These are phyloP conservation scores for Pseudachorutes palmiensis DNA, from an alignment of 1,140 invertebrate genomes.

Conservation along the genomic window DNA sequence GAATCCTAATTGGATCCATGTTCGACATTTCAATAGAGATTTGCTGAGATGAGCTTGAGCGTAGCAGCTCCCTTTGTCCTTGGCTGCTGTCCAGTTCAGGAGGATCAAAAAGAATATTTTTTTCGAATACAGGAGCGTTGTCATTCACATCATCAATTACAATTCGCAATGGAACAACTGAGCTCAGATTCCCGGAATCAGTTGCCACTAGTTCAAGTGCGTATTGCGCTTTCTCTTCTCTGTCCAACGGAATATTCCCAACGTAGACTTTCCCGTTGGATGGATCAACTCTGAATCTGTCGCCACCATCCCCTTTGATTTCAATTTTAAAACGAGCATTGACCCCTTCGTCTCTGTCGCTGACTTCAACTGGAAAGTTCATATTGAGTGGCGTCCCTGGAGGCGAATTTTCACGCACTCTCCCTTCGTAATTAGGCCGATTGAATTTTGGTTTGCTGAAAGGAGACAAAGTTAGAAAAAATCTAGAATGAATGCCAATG, in stretches of 20 bases:
- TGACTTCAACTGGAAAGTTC: slow-evolving; percentile 56
- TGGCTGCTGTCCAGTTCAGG: slow-evolving; percentile 29
- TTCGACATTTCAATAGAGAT: slow-evolving; percentile 40
- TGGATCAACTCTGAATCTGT: slow-evolving; percentile 65
- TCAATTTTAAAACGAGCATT: slow-evolving; percentile 66
- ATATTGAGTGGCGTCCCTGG: slow-evolving; percentile 62
- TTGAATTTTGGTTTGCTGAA: slow-evolving; percentile 59
- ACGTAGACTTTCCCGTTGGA: slow-evolving; percentile 57
- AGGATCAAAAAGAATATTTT: slow-evolving; percentile 35
- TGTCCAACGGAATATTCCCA: slow-evolving; percentile 52
- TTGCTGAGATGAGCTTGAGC: slow-evolving; percentile 34
- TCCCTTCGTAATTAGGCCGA: slow-evolving; percentile 60
- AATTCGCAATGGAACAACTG: slow-evolving; percentile 26
- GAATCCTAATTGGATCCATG: slow-evolving; percentile 42
- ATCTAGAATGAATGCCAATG: no score
- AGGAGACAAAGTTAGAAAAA: not conserved
- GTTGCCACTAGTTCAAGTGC: slow-evolving; percentile 61
- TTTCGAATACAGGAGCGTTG: slow-evolving; percentile 24
- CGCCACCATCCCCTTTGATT: slow-evolving; percentile 62
- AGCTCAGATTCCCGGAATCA: slow-evolving; percentile 60
- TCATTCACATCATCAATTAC: slow-evolving; percentile 18
- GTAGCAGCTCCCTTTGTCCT: slow-evolving; percentile 31
- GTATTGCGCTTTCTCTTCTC: slow-evolving; percentile 63
- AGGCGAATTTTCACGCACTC: slow-evolving; percentile 67
- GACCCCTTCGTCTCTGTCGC: slow-evolving; percentile 66